Evolutionary conservation across 2,888 invertebrate genomes (phyloP).

Genomic region (Carpatolechia fugitivella): DNA sequence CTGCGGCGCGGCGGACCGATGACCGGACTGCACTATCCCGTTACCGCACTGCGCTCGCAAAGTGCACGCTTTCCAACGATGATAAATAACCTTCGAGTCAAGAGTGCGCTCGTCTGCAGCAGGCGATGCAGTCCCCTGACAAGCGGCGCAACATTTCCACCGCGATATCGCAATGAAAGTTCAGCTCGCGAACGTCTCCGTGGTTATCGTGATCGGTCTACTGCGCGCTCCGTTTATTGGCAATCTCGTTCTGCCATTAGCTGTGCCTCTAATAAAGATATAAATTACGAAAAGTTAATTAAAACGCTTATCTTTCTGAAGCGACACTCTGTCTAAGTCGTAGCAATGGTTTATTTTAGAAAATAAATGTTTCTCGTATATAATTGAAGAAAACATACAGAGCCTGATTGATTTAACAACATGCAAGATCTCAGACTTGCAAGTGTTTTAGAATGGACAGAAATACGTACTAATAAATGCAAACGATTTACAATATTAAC

Average conservation of each 20-base stretch:
- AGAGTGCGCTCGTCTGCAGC: slow-evolving; percentile 30
- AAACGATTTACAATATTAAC: background rate
- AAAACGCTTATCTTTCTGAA: slow-evolving; percentile 62
- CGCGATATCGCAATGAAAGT: slow-evolving; percentile 44
- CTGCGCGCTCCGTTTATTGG: slow-evolving; percentile 42
- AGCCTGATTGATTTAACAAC: slow-evolving; percentile 8
- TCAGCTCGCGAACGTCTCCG: slow-evolving; percentile 28
- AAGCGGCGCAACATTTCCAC: slow-evolving; percentile 41
- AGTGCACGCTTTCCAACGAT: slow-evolving; percentile 29
- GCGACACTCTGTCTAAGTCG: slow-evolving; percentile 39
- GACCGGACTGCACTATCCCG: background rate
- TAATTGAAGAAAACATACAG: slow-evolving; percentile 37
- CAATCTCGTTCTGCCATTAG: slow-evolving; percentile 64
- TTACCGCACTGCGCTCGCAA: slow-evolving; percentile 1
- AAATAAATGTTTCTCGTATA: slow-evolving; percentile 65
- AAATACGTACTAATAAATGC: too few species aligned
- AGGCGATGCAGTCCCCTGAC: slow-evolving; percentile 35
- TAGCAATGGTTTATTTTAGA: slow-evolving; percentile 45
- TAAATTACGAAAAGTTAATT: slow-evolving; percentile 76
- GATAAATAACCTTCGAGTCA: slow-evolving; percentile 40
- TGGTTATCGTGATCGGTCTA: slow-evolving; percentile 54
- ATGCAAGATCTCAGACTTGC: background rate
- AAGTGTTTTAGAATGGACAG: background rate
- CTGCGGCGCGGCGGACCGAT: background rate
- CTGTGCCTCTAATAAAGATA: slow-evolving; percentile 68